Conservation (phyloP, 2,797 vertebrate genomes). For the Telmatherina bonti region DNA sequence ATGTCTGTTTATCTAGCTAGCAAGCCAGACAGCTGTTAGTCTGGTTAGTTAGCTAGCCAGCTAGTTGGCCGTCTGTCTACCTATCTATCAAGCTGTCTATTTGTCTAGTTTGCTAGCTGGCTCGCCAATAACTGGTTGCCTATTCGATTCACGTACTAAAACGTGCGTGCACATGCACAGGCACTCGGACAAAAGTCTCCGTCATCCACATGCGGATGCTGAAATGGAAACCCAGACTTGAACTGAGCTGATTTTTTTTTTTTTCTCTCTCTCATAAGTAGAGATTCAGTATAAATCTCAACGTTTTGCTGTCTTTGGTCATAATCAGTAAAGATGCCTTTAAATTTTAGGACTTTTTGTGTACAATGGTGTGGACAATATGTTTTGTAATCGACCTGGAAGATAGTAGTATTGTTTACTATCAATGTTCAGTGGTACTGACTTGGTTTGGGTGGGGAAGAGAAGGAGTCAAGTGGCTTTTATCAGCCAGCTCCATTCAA, state of each 20-base stretch:
- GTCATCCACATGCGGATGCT: conserved; percentile 40
- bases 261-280: conserved; percentile 42
- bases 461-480: conserved; percentile 70
- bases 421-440: conserved; percentile 82
- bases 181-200: conserved; percentile 18
- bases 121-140: conserved; percentile 65
- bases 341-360: conserved; percentile 87
- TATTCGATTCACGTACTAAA: conserved; percentile 54
- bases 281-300: conserved; percentile 63
- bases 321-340: conserved; percentile 87
- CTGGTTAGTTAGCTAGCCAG: conserved; percentile 59
- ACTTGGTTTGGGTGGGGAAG: conserved; percentile 46
- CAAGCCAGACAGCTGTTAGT: conserved; percentile 53
- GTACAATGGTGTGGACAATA: conserved; percentile 86
- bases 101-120: conserved; percentile 73
- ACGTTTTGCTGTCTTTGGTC: conserved; percentile 76
- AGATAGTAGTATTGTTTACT: conserved; percentile 88
- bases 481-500: conserved; percentile 77
- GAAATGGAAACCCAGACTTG: conserved; percentile 56
- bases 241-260: conserved; percentile 38
- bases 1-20: conserved; percentile 55
- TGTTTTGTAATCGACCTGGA: conserved; percentile 87
- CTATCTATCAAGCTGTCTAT: conserved; percentile 73
- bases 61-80: conserved; percentile 57
- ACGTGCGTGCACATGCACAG: conserved; percentile 21